Evolutionary conservation across 2,113 vertebrate genomes (phyloP), one percentile per base, ranked within the genome.

Genomic region (Bettongia penicillata): DNA sequence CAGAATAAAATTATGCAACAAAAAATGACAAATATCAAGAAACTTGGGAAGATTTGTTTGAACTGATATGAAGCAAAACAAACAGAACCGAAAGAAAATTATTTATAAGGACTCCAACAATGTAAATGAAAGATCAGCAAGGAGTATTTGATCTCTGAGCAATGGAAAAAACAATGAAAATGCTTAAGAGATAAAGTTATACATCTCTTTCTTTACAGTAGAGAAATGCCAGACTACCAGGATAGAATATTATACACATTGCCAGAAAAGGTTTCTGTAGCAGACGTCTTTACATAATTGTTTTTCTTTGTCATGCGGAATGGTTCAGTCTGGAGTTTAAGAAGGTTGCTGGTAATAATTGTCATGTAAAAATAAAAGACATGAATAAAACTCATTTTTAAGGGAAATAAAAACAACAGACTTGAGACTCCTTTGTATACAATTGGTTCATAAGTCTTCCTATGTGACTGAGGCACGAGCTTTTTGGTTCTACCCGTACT

Each of bases 401-500:
- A 84, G 68, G 68, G 55, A 9, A 23, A n/a, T n/a, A 84, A 68
- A 84, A n/a, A 19, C 11, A 48, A 48, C 28, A 22, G 16, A 84
- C 19, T 7, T 84, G 68, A 43, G 19, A 84, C 19, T 84, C 68
- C 16, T 84, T 84, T 84, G 19, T 84, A 43, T 43, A 84, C 5
- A 37, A 84, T 84, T 7, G 22, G 16, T 84, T 7, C 19, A 43
- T 84, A 84, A 84, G 61, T 77, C 61, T n/a, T 77, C 61, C 37
- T 37, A 19, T 77, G 16, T 77, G 37, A n/a, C 37, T n/a, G 16
- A 37, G 61, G 37, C 5, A 77, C 61, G n/a, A 77, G 6, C 37
- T 77, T 3, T n/a, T n/a, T 9, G 4, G n/a, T 37, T 68, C 37
- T 5, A 22, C 19, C 5, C 5, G 6, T 0, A 43, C n/a, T 1